phyloP scores from a whole-genome alignment of 2,797 vertebrate species.

The Rachycentron canadum region DNA sequence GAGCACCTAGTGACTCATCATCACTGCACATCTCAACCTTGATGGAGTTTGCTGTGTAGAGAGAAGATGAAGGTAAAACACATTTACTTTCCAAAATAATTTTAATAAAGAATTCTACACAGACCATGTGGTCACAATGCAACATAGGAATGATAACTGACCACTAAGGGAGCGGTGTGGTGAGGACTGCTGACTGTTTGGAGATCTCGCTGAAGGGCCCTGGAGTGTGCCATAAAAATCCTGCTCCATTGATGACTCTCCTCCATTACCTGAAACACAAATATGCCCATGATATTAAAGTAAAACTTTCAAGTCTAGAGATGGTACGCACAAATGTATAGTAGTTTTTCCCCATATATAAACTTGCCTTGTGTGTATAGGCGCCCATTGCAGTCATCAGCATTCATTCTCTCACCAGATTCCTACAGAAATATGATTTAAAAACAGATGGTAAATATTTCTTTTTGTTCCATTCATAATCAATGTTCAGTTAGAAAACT shows the following conservation, averaged over 20 bases:
- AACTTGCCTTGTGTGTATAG: slow-evolving; percentile 91
- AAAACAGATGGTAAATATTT: not conserved
- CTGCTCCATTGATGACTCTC: slow-evolving; percentile 93
- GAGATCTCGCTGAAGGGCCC: slow-evolving; percentile 90
- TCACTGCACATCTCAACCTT: slow-evolving; percentile 97
- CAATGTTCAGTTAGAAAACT: not conserved
- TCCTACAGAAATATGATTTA: slow-evolving; percentile 76
- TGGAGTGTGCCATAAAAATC: slow-evolving; percentile 90
- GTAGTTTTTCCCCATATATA: slow-evolving; percentile 2
- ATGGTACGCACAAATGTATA: slow-evolving; percentile 38
- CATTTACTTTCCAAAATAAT: slow-evolving; percentile 5
- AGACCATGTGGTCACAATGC: not conserved
- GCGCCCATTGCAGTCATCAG: slow-evolving; percentile 94
- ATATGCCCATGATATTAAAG: slow-evolving; percentile 54
- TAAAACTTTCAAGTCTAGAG: slow-evolving; percentile 41
- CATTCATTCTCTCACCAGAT: slow-evolving; percentile 92
- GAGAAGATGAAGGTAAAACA: slow-evolving; percentile 24
- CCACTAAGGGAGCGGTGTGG: slow-evolving; percentile 92
- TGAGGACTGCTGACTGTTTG: slow-evolving; percentile 94
- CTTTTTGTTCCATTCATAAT: not conserved
- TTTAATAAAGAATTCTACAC: not conserved
- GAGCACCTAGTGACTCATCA: slow-evolving; percentile 90
- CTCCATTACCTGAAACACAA: slow-evolving; percentile 89
- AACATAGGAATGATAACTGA: slow-evolving; percentile 71
- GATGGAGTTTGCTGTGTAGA: slow-evolving; percentile 90